Evolutionary conservation across 2,888 invertebrate species (phyloP), one percentile per base, ranked within the genome.

Genomic region (Cordilura impudica): DNA sequence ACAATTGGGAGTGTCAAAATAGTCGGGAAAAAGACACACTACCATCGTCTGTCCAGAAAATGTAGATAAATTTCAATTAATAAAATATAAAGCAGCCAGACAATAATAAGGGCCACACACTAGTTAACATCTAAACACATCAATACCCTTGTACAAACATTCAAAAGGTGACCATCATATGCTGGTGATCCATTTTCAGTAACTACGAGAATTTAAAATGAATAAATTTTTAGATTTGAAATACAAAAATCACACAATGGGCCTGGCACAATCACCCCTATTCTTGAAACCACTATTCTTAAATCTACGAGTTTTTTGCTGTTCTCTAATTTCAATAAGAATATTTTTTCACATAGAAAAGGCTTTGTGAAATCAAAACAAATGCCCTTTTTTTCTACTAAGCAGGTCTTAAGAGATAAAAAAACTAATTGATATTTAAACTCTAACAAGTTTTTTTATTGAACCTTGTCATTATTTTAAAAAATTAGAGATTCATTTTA

Each of bases 11-110:
- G 66, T 75, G 75, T 71, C 61, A 61, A 69, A 69, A 78, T 60
- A 58, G n/a, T 39, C n/a, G n/a, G n/a, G 35, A 49, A 39, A 4
- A 16, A 23, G n/a, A 53, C 31, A 51, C 26, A 31, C 66, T 53
- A 81, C 54, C 4, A 31, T 47, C 58, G 49, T 31, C 16, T 43
- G 16, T 45, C 61, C 70, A 75, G 45, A 78, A 72, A 77, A 77
- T 58, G 49, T 66, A 73, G 73, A 81, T 81, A 78, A 74, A 77
- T 81, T 81, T 82, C 79, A 77, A 79, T 82, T 82, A 81, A 82
- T 74, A 81, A 77, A 72, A 51, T 61, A 81, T 71, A 71, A n/a
- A 53, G 60, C 60, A 66, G 60, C 49, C 39, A 66, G 54, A 67
- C 35, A 53, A 70, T 54, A 63, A 73, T 58, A 61, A 45, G 75